These are phyloP conservation scores for Anolis apletophallus DNA, from an alignment of 2,797 vertebrate genomes.

Conservation along the genomic window DNA sequence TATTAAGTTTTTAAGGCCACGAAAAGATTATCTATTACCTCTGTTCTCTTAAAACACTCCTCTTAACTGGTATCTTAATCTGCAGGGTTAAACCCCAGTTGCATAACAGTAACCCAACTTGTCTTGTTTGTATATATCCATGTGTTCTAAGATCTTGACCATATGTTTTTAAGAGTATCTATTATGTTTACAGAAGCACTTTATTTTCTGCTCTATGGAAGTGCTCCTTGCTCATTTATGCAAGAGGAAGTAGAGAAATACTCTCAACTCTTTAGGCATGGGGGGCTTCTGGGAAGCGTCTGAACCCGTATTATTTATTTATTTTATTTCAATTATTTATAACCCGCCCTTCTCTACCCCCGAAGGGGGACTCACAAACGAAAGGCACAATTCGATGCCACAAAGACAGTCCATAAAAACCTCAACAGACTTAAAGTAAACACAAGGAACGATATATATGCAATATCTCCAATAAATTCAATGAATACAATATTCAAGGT, in stretches of 20 bases:
- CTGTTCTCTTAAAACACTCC: neutral
- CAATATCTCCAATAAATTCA: too few species aligned
- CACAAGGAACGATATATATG: too few species aligned
- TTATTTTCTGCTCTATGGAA: neutral
- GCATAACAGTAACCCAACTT: neutral
- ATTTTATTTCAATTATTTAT: too few species aligned
- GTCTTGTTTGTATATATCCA: neutral
- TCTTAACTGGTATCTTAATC: neutral
- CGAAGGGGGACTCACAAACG: too few species aligned
- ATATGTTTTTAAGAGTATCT: neutral
- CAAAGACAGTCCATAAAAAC: too few species aligned
- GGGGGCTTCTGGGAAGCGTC: neutral
- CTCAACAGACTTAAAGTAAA: too few species aligned
- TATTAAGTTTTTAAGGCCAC: neutral
- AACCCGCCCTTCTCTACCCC: too few species aligned
- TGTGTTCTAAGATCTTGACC: neutral
- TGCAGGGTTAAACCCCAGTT: neutral
- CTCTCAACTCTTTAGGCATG: too few species aligned
- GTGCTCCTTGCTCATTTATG: neutral
- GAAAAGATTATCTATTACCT: neutral
- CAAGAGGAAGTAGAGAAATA: too few species aligned
- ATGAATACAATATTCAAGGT: too few species aligned
- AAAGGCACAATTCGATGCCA: too few species aligned
- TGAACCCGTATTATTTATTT: too few species aligned
- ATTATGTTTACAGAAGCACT: neutral